These are phyloP conservation scores for Thera obeliscata DNA, from an alignment of 2,888 invertebrate species.

Conservation along the genomic window DNA sequence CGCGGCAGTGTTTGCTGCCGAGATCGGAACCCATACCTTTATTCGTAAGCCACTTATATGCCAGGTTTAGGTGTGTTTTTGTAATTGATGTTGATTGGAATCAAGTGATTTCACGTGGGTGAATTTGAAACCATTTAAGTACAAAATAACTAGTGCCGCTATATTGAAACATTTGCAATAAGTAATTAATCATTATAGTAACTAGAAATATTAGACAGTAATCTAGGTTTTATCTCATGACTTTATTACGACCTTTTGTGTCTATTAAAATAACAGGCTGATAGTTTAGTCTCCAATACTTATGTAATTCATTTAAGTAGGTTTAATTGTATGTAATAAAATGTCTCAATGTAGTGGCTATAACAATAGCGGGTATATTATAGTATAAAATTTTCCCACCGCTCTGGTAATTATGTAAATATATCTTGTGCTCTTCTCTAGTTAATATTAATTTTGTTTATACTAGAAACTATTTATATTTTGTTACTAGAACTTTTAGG, in stretches of 20 bases:
- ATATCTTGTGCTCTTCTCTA: slow-evolving; percentile 46
- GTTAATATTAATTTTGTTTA: slow-evolving; percentile 33
- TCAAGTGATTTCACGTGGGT: slow-evolving; percentile 33
- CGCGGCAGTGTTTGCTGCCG: no score
- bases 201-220: slow-evolving; percentile 33
- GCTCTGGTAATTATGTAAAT: slow-evolving; percentile 67
- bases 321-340: slow-evolving; percentile 38
- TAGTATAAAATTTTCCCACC: slow-evolving; percentile 70
- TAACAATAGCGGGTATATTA: slow-evolving; percentile 68
- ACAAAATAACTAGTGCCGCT: slow-evolving; percentile 57
- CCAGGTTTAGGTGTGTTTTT: slow-evolving; percentile 27
- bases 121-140: slow-evolving; percentile 45
- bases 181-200: slow-evolving; percentile 31
- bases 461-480: slow-evolving; percentile 38
- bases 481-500: slow-evolving; percentile 30
- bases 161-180: slow-evolving; percentile 55
- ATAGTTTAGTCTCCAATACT: slow-evolving; percentile 40
- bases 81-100: slow-evolving; percentile 22
- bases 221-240: slow-evolving; percentile 41
- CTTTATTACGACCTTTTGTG: slow-evolving; percentile 41
- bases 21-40: no score
- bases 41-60: slow-evolving; percentile 30
- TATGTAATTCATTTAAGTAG: slow-evolving; percentile 32
- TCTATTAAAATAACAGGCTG: slow-evolving; percentile 41
- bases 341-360: slow-evolving; percentile 67